A percentile compares a stretch with the other conserved stretches of the same genome.
Conservation (phyloP, 2,113 vertebrate genomes). For the Cygnus buccinator region DNA sequence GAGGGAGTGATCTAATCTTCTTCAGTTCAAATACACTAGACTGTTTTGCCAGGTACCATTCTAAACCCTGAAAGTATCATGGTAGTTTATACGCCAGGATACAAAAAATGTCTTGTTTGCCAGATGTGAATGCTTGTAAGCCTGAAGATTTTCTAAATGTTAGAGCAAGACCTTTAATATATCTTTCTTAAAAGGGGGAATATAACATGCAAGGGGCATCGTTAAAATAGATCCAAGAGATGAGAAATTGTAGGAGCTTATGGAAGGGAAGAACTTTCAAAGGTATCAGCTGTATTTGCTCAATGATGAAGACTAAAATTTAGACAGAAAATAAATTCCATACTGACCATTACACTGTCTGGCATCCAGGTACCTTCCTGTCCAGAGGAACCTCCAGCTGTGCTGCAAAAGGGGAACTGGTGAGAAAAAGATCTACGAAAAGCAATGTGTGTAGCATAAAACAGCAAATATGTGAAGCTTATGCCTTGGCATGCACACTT, state of each 20-base stretch:
- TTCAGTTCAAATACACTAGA: background rate
- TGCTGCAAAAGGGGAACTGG: background rate
- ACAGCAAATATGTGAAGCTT: background rate
- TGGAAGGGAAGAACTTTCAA: background rate
- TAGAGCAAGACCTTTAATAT: background rate
- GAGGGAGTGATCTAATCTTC: background rate
- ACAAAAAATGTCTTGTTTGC: background rate
- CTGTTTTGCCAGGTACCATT: background rate
- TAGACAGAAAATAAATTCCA: background rate
- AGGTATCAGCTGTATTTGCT: background rate
- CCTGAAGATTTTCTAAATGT: background rate
- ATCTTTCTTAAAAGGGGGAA: background rate
- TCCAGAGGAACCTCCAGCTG: background rate
- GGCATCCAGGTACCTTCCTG: background rate
- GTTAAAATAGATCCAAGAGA: background rate
- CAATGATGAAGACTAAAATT: background rate
- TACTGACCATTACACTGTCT: background rate
- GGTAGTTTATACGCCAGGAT: background rate
- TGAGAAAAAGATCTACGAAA: background rate
- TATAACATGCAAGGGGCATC: background rate
- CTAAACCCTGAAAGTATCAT: background rate
- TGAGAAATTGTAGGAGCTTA: background rate
- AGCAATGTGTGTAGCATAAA: background rate
- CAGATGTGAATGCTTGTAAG: background rate
- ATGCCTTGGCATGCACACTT: background rate